Evolutionary conservation across 2,797 vertebrate genomes (phyloP), one percentile per base, ranked within the genome.

Genomic region (Phataginus tricuspis): DNA sequence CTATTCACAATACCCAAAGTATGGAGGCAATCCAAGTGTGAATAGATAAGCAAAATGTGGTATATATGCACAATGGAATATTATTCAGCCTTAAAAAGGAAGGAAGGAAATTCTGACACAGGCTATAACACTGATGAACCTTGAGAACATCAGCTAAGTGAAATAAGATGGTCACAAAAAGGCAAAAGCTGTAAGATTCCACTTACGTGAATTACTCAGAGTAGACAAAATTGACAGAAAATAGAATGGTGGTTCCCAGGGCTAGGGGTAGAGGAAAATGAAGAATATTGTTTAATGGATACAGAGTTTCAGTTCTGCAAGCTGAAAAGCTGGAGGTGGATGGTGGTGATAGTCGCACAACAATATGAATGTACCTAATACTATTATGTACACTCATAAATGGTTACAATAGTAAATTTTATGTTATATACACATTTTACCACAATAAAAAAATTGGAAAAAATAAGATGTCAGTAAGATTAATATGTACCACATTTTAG

Each of bases 401-500:
- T 55, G 27, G 59, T 4, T 92, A 61, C 59, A 59, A 78, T 0
- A 64, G 69, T 71, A 91, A 49, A 63, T 78, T 82, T 86, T 69
- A 86, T 72, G 75, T 75, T 78, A 86, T 21, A 1, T 42, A 21
- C 71, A 84, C 71, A 86, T 72, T 69, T 92, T 74, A 78, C 12
- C 2, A 87, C 42, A 91, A 75, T 37, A 61, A 63, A 88, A 86
- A 80, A 61, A 8, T 37, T 5, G 31, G 49, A n/a, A 42, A 25
- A 79, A 82, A 94, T 27, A 93, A 71, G 16, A 51, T 68, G 75
- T 90, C 59, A 55, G 51, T 51, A 86, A 51, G 42, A 87, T 77
- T 61, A 39, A 53, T 29, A 94, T 13, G 2, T 94, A 96, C 95
- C 92, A 91, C 27, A 71, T 34, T 77, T 42, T n/a, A 69, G 37